Evolutionary conservation across 2,888 invertebrate species (phyloP), one percentile per base, ranked within the genome.

Genomic region (Drosophila cognata): DNA sequence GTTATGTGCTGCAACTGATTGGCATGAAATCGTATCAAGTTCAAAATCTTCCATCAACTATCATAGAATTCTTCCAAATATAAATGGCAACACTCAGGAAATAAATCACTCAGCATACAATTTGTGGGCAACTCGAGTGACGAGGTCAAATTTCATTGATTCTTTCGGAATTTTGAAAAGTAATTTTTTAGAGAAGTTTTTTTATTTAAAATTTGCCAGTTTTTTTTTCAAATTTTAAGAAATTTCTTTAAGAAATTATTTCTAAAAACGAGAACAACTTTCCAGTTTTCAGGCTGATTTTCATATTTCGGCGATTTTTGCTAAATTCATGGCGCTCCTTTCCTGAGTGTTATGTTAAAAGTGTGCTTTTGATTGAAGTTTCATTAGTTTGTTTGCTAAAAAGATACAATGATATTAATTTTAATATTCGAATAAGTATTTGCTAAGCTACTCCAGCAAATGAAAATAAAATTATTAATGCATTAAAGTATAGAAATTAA

Each of bases 401-500:
- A 8, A 25, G 11, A n/a, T n/a, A 56, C 16, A 18, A 35, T 48
- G 8, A 7, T 21, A 56, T n/a, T 1, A n/a, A 38, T 5, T 10
- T 18, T 11, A 36, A 25, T 25, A 25, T 46, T 21, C 4, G 4
- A 7, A 25, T 16, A 16, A 25, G 21, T 46, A 25, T 46, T 25
- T 46, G 46, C 16, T 16, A 7, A 55, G 28, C 25, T 28, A 36
- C 28, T 36, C 2, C 4, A 2, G 21, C 46, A 46, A 46, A 55
- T 51, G 68, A 71, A 75, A 75, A 71, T 74, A 62, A 69, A 91
- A 90, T 91, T 89, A 90, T 91, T 90, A 91, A 90, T 83, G 82
- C 90, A 90, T 91, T 91, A 91, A 91, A 89, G 88, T 81, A 67
- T 69, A 74, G 69, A 91, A 90, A 89, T 91, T 90, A 91, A 90